Conservation (phyloP, 2,888 invertebrate genomes). For the Troides aeacus region DNA sequence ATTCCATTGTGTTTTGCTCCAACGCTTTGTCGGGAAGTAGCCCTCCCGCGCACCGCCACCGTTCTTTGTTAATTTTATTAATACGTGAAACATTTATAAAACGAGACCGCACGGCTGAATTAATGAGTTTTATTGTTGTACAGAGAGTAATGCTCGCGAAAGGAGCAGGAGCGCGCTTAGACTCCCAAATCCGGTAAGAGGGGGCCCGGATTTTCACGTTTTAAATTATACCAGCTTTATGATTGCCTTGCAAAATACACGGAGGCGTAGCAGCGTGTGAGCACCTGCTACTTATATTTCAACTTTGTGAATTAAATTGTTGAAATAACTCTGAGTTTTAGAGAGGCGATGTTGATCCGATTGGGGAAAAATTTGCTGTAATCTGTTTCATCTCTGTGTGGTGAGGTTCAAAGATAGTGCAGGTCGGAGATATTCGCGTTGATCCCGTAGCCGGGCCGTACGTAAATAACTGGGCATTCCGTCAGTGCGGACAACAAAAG, state of each 20-base stretch:
- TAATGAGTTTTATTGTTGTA: constrained; percentile 78
- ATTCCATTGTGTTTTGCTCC: constrained; percentile 72
- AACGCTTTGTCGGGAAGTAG: constrained; percentile 74
- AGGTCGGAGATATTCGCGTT: constrained; percentile 59
- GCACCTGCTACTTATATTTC: constrained; percentile 58
- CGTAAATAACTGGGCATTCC: constrained; percentile 69
- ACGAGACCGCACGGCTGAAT: constrained; percentile 72
- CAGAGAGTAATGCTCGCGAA: constrained; percentile 69
- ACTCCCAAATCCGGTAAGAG: constrained; percentile 54
- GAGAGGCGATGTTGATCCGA: constrained; percentile 24
- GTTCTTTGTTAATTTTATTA: constrained; percentile 80
- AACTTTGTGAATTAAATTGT: constrained; percentile 50
- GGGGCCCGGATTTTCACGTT: constrained; percentile 57
- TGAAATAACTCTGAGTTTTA: constrained; percentile 43
- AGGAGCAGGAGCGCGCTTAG: constrained; percentile 57
- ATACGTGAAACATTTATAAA: constrained; percentile 79
- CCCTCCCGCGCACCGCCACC: constrained; percentile 60
- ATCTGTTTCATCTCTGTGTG: constrained; percentile 55
- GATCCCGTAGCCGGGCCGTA: constrained; percentile 61
- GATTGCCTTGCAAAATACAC: constrained; percentile 48
- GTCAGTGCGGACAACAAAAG: constrained; percentile 64
- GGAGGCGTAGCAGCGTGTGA: constrained; percentile 44
- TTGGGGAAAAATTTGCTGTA: constrained; percentile 47
- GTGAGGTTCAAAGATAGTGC: constrained; percentile 58
- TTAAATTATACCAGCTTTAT: constrained; percentile 62